Evolutionary conservation across 2,797 vertebrate genomes (phyloP).

Genomic region (Melanotaenia pygmaea): DNA sequence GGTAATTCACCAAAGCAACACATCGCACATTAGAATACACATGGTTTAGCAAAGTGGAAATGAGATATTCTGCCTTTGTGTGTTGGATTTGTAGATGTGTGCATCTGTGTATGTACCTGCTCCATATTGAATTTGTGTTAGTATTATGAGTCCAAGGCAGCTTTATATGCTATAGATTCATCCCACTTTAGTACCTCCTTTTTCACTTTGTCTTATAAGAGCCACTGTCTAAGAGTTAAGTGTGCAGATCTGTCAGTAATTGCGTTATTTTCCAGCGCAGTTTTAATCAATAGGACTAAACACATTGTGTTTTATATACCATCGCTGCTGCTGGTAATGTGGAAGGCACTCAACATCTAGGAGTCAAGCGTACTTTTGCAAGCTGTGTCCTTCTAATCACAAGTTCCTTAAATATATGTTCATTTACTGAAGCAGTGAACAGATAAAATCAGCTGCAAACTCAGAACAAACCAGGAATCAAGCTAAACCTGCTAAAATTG

Average conservation of each 20-base stretch:
- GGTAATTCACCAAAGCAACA: constrained; percentile 64
- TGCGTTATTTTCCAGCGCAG: background rate
- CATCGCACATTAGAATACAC: constrained; percentile 37
- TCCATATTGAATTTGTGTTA: constrained; percentile 17
- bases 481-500: background rate
- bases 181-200: background rate
- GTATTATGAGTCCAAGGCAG: background rate
- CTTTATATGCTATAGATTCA: background rate
- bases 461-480: background rate
- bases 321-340: no score
- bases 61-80: constrained; percentile 6
- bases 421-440: no score
- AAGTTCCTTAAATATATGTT: no score
- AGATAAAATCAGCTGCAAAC: background rate
- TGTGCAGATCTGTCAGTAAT: background rate
- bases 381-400: no score
- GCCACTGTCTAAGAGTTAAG: no score
- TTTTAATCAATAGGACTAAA: background rate
- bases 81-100: constrained; percentile 2
- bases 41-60: constrained; percentile 37
- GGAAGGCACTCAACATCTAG: no score
- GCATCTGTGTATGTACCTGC: constrained; percentile 5
- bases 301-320: background rate
- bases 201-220: background rate
- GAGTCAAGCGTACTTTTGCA: no score